Conservation (phyloP, 2,113 vertebrate species). For the Peromyscus polionotus region DNA sequence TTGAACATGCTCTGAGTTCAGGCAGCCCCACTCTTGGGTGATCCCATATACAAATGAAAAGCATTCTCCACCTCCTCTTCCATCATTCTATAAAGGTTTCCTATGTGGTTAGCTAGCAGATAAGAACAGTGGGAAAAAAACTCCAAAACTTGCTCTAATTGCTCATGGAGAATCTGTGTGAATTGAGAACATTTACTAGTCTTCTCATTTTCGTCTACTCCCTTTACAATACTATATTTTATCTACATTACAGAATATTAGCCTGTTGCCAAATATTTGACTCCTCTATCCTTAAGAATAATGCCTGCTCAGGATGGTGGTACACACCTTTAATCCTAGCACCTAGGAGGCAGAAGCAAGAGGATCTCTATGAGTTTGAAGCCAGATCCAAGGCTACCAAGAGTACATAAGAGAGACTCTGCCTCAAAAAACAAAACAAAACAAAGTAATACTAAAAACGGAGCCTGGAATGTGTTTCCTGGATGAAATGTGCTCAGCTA, state of each 20-base stretch:
- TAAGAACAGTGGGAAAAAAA: not conserved
- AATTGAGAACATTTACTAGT: not conserved
- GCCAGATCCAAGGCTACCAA: not conserved
- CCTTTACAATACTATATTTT: not conserved
- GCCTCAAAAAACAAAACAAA: not conserved
- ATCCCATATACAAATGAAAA: conserved; percentile 1
- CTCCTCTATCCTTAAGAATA: not conserved
- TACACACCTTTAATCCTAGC: not conserved
- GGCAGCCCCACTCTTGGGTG: not conserved
- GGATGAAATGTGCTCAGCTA: not conserved
- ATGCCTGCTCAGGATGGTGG: not conserved
- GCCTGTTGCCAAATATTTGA: not conserved
- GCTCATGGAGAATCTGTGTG: not conserved
- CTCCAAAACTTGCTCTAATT: not conserved
- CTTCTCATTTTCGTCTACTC: not conserved
- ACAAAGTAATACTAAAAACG: not conserved
- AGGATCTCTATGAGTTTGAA: not conserved
- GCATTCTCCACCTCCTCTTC: not conserved
- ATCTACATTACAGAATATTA: not conserved
- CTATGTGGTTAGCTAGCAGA: not conserved
- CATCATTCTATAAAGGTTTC: not conserved
- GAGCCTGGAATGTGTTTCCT: not conserved
- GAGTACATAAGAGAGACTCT: not conserved
- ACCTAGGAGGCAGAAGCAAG: not conserved
- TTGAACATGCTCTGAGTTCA: not conserved